Evolutionary conservation across 2,113 vertebrate genomes (phyloP), one percentile per base, ranked within the genome.

Genomic region (Equus quagga): DNA sequence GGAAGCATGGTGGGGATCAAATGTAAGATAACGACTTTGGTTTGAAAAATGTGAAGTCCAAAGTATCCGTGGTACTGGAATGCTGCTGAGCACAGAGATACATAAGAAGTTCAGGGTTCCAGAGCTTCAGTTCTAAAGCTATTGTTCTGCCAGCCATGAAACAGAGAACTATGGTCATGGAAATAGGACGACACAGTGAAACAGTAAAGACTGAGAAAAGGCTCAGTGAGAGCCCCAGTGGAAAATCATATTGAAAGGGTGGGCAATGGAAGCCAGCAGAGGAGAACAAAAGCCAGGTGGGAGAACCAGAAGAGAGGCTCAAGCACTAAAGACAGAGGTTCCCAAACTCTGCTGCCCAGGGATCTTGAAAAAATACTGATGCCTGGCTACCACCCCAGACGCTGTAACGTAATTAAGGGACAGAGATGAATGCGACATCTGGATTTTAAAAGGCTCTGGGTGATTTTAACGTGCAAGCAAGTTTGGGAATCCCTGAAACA

Each of bases 381-480:
- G 15, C 21, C 23, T 41, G 24, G n/a, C 60, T 86, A 81, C 33
- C 33, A 88, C 49, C 18, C 24, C n/a, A 91, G 54, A 84, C 44
- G 70, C 1, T 89, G 15, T 56, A 60, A 69, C 4, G 3, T 65
- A 91, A 91, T 44, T 54, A 75, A 44, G 8, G 51, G 51, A 67
- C 2, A 49, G 26, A 36, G 6, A 33, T 70, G 56, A 84, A 44
- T 33, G 2, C 0, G 3, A 2, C 5, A 88, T 44, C 23, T 58
- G 7, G 12, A 79, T 49, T 97, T 91, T 91, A 76, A 92, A 89
- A 87, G 51, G 21, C n/a, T 89, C 11, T 36, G 36, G 46, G 58
- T 60, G 18, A 85, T 75, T 97, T 95, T 91, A 84, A 86, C 78
- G 26, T 62, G 65, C 21, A 95, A 51, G 2, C 19, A 75, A 76